Evolutionary conservation across 1,140 invertebrate genomes (phyloP), one percentile per base, ranked within the genome.

Genomic region (Wasmannia auropunctata): DNA sequence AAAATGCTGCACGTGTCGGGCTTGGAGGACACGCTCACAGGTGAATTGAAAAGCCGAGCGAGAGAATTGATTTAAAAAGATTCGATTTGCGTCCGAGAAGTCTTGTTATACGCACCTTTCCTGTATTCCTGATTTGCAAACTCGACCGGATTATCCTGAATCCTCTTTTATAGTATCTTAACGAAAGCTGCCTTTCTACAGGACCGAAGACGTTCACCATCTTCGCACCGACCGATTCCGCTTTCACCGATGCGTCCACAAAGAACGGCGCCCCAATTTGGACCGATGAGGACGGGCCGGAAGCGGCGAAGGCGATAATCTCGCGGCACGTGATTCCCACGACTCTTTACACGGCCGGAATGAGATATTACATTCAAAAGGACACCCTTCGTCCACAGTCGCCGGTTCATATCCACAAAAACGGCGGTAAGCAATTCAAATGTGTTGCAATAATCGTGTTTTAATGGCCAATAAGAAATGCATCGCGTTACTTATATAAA

Each of bases 361-460:
- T 98, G 97, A 96, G 97, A 86, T 98, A 98, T 95, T 98, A 98
- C 93, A 97, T 98, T 94, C 97, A 98, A 28, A 96, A 97, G 91
- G 97, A 98, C 91, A 97, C 97, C 81, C 96, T 98, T 58, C 91
- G 94, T 95, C 96, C 91, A 93, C 96, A 89, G 95, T 96, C 80
- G 95, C 91, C 96, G 96, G 51, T 96, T 97, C 65, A 97, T 96
- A 88, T 95, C 86, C 97, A 97, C 91, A 98, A 98, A 95, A 97
- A 97, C 86, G 96, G 96, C 76, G 97, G 97, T 97, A 92, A 95
- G 94, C 94, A 79, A 37, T 74, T 72, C 4, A 22, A 83, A 43
- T 43, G 28, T 43, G 37, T 84, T 54, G 69, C n/a, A 65, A 3
- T 40, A 51, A 40, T 25, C 4, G 11, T 46, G 1, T 49, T 40